These are phyloP conservation scores for Lagodon rhomboides DNA, from an alignment of 2,797 vertebrate species.

Conservation along the genomic window DNA sequence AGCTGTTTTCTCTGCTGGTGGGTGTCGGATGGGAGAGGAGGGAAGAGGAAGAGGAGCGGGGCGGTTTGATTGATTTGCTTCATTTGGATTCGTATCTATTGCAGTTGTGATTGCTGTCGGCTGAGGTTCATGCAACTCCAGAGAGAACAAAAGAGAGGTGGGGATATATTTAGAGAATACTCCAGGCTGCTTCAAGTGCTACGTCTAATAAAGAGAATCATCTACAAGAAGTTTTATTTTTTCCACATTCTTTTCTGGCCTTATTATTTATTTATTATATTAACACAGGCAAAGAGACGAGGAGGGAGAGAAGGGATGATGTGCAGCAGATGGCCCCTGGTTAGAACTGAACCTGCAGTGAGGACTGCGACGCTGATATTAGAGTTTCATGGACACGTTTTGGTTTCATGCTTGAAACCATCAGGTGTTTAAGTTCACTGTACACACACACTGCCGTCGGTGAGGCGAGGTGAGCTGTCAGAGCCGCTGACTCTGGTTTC, in stretches of 20 bases:
- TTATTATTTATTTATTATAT: too few relatives aligned
- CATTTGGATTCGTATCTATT: conserved; percentile 78
- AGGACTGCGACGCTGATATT: conserved; percentile 50
- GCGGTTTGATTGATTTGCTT: conserved; percentile 82
- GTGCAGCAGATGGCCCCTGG: too few relatives aligned
- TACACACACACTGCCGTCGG: conserved; percentile 51
- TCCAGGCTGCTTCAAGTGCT: conserved; percentile 44
- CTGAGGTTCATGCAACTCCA: conserved; percentile 57
- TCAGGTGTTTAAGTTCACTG: conserved; percentile 51
- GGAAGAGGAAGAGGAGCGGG: conserved; percentile 30
- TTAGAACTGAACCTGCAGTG: too few relatives aligned
- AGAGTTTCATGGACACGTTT: conserved; percentile 33
- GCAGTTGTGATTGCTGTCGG: conserved; percentile 69
- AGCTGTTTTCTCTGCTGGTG: conserved; percentile 61
- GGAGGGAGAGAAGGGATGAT: too few relatives aligned
- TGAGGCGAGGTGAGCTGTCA: conserved; percentile 58
- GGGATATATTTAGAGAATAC: conserved; percentile 51
- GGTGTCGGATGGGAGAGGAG: conserved; percentile 16
- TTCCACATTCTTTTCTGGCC: too few relatives aligned
- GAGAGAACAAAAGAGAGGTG: conserved; percentile 44
- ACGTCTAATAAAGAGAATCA: conserved; percentile 62
- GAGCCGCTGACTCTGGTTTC: conserved; percentile 54
- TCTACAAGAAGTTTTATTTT: conserved; percentile 58
- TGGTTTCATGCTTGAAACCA: conserved; percentile 3
- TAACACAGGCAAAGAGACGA: too few relatives aligned